Evolutionary conservation across 2,888 invertebrate species (phyloP), one percentile per base, ranked within the genome.

Genomic region (Coleophora flavipennella): DNA sequence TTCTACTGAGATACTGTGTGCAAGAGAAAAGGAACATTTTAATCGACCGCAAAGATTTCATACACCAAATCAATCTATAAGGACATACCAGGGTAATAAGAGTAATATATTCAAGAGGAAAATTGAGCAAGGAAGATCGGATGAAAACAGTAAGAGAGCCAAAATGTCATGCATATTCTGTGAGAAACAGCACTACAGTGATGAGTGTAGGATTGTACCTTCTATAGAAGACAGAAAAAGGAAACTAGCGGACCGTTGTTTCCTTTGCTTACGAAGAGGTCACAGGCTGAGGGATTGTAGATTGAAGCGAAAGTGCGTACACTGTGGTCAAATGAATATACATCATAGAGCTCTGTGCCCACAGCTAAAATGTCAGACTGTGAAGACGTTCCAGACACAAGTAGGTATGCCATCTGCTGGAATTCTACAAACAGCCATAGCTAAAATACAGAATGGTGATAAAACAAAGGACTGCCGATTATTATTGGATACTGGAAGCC

Each of bases 121-220:
- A 33, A 13, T 33, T 31, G 31, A 31, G 11, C 11, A 31, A 31
- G 13, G 13, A 31, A 6, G 31, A 10, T 10, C 4, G n/a, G 33
- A 13, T 2, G 8, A 4, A 8, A 6, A 8, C 4, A 2, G 11
- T 4, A 38, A 43, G 31, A 38, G 31, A 20, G 20, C 3, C n/a
- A 33, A 33, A 25, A 3, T 27, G 13, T 3, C 6, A 13, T 43
- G 43, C 29, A 40, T 43, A 36, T 43, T 43, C 20, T 43, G 43
- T 11, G 36, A 26, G 1, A 11, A 14, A 3, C 35, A 27, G 10
- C 39, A 41, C 36, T 39, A 32, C 29, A 41, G 40, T 31, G 41
- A 39, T 29, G 35, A 39, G 14, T 44, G 44, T 29, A 9, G 9
- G 6, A 33, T 2, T 13, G 25, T 34, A 3, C 33, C 13, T 10